Percentiles rank a stretch among this genome's conserved stretches.
Conservation (phyloP, 2,113 vertebrate genomes). For the Heterotilapia buettikoferi region DNA sequence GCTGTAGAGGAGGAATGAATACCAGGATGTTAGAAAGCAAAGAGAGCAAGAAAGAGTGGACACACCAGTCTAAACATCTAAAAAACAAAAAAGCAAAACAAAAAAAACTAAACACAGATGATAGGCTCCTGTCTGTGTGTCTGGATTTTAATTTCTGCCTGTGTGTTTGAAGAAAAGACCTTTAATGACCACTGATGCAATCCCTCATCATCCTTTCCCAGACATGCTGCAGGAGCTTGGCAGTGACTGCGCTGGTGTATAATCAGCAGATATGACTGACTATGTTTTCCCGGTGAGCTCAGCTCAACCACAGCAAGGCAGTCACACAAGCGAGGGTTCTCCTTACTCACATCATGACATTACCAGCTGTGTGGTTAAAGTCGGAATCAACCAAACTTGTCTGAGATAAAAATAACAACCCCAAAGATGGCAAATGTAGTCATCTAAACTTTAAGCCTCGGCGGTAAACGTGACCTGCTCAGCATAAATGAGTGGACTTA, state of each 20-base stretch:
- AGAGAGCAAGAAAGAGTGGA: not conserved
- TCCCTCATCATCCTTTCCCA: not conserved
- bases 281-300: conserved; percentile 5
- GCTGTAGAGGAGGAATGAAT: not conserved
- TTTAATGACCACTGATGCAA: not conserved
- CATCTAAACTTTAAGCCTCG: not conserved
- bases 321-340: not conserved
- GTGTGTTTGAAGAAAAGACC: not conserved
- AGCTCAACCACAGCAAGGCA: not conserved
- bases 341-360: not conserved
- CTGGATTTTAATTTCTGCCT: not conserved
- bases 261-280: conserved; percentile 15
- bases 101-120: not conserved
- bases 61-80: not conserved
- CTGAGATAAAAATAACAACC: not conserved
- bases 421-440: not conserved
- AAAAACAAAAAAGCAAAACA: not conserved
- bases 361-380: not conserved
- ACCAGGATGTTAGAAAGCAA: not conserved
- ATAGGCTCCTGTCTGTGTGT: not conserved
- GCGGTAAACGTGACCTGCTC: not conserved
- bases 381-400: not conserved
- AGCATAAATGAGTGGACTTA: not conserved
- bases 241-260: not conserved
- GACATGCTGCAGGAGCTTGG: not conserved